These are phyloP conservation scores for Mormoops blainvillei DNA, from an alignment of 2,113 vertebrate species.

Conservation along the genomic window DNA sequence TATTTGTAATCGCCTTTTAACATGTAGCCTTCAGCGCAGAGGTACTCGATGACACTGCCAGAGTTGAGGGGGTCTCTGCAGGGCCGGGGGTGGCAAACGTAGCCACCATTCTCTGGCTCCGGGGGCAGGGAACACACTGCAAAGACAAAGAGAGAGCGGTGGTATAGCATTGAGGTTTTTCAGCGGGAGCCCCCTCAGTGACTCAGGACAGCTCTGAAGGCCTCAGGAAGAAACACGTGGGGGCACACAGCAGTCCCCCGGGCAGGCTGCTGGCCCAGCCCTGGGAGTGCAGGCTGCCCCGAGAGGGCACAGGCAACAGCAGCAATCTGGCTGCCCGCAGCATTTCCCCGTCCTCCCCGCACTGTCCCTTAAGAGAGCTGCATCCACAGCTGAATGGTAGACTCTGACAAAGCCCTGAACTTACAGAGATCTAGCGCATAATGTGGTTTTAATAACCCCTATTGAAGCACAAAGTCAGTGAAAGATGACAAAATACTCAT, in stretches of 20 bases:
- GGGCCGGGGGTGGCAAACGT: conserved; percentile 93
- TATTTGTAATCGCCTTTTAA: conserved; percentile 97
- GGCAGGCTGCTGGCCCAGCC: background rate
- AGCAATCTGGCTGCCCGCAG: background rate
- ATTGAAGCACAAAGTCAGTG: background rate
- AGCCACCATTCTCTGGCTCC: conserved; percentile 95
- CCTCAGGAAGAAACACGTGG: background rate
- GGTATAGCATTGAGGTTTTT: background rate
- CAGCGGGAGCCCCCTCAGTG: background rate
- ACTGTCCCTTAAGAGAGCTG: background rate
- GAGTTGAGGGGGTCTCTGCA: conserved; percentile 89
- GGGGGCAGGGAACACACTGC: conserved; percentile 92
- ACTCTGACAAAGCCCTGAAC: background rate
- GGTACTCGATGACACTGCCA: conserved; percentile 96
- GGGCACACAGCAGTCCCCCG: background rate
- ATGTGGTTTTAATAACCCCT: background rate
- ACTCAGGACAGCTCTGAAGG: background rate
- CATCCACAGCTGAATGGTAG: background rate
- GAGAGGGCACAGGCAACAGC: background rate
- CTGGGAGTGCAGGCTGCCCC: background rate
- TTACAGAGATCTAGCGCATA: background rate
- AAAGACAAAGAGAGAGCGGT: background rate
- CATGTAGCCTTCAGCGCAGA: conserved; percentile 94
- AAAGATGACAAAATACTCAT: background rate
- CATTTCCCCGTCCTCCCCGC: background rate